These are phyloP conservation scores for Hypotaenidia okinawae DNA, from an alignment of 2,797 vertebrate genomes.

Conservation along the genomic window DNA sequence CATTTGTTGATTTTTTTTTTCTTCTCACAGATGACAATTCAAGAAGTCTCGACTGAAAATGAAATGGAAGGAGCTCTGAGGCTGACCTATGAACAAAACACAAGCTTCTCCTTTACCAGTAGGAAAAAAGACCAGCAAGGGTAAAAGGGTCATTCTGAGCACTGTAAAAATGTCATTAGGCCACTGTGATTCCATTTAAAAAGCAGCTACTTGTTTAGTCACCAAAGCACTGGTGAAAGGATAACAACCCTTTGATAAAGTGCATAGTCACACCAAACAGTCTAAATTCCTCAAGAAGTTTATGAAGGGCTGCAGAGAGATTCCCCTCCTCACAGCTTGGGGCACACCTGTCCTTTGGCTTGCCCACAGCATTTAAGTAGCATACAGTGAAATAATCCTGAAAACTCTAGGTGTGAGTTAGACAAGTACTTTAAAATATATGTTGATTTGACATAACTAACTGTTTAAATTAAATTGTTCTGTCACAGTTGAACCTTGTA, in stretches of 20 bases:
- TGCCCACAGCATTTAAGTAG: neutral
- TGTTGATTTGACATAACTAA: neutral
- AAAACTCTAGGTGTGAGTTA: neutral
- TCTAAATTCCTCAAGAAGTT: neutral
- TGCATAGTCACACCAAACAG: neutral
- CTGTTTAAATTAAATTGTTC: neutral
- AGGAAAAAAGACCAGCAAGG: conserved; percentile 76
- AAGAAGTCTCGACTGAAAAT: conserved; percentile 67
- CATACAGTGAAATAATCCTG: neutral
- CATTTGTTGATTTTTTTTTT: neutral
- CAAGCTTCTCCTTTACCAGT: conserved; percentile 77
- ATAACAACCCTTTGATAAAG: neutral
- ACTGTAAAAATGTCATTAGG: neutral
- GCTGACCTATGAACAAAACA: conserved; percentile 77
- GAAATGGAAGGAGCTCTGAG: conserved; percentile 75
- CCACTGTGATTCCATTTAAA: neutral
- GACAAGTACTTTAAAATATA: neutral
- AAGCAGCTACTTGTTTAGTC: neutral
- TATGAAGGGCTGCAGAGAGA: neutral
- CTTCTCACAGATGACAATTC: conserved; percentile 31
- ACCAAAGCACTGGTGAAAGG: neutral
- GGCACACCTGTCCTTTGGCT: neutral
- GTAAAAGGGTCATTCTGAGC: conserved; percentile 67
- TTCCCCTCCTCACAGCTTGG: neutral
- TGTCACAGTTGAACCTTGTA: neutral